Percentiles rank a stretch among this genome's conserved stretches.
Conservation (phyloP, 2,797 vertebrate species). For the Bucorvus abyssinicus region DNA sequence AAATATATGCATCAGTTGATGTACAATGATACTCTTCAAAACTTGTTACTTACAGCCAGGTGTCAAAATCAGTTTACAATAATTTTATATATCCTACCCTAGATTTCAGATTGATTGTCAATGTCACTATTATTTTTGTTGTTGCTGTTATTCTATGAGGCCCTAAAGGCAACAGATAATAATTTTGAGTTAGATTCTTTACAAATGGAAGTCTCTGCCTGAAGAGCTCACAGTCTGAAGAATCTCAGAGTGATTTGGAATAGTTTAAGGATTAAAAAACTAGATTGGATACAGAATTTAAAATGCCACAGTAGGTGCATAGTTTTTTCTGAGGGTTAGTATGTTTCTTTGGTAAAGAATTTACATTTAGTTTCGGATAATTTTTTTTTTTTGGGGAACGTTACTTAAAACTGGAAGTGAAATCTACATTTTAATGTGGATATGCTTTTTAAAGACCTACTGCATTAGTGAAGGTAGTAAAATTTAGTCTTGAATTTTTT, state of each 20-base stretch:
- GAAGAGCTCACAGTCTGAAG: background rate
- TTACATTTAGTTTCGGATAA: background rate
- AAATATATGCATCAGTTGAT: conserved; percentile 40
- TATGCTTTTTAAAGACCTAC: background rate
- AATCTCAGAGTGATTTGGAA: background rate
- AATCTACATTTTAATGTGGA: background rate
- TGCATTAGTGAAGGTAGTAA: background rate
- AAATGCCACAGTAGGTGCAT: background rate
- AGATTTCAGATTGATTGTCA: conserved; percentile 14
- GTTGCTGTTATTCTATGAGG: background rate
- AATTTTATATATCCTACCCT: background rate
- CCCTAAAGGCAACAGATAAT: conserved; percentile 6
- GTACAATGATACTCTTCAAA: conserved; percentile 59
- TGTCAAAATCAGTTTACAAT: conserved; percentile 63
- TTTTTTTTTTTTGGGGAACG: background rate
- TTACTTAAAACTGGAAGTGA: background rate
- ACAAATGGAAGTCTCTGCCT: background rate
- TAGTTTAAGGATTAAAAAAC: background rate
- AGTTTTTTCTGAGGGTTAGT: background rate
- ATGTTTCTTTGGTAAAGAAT: background rate
- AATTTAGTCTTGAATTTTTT: background rate
- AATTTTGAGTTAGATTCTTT: background rate
- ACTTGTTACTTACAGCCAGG: conserved; percentile 25
- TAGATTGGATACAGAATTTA: background rate
- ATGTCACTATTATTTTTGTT: background rate